Evolutionary conservation across 2,797 vertebrate species (phyloP).

Genomic region (Clarias laeviceps): DNA sequence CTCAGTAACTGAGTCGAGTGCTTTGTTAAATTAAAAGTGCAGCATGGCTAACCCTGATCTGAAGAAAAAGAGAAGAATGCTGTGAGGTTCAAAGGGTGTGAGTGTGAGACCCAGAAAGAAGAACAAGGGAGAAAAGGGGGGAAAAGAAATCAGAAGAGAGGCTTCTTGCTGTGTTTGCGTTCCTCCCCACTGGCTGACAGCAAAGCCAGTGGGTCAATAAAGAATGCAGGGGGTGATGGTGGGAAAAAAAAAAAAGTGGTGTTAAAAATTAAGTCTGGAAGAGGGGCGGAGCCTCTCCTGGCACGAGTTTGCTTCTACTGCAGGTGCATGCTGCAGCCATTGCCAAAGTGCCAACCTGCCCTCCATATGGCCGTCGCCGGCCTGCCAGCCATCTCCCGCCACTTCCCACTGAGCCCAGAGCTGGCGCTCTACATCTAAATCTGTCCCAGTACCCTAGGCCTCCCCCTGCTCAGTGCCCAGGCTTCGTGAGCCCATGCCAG

Average conservation of each 20-base stretch:
- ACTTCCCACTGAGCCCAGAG: conserved; percentile 69
- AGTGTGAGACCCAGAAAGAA: neutral
- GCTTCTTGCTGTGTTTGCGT: conserved; percentile 15
- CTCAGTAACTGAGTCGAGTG: conserved; percentile 29
- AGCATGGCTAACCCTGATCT: conserved; percentile 34
- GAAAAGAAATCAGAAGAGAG: neutral
- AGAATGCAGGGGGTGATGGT: conserved; percentile 38
- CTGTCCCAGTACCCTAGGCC: conserved; percentile 62
- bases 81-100: conserved; percentile 4
- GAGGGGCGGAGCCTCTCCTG: conserved; percentile 59
- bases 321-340: conserved; percentile 77
- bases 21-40: conserved; percentile 35
- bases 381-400: conserved; percentile 82
- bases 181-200: conserved; percentile 34
- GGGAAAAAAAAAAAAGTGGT: conserved; percentile 43
- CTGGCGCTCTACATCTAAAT: conserved; percentile 68
- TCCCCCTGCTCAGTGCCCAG: conserved; percentile 38
- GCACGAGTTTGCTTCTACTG: conserved; percentile 72
- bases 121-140: neutral
- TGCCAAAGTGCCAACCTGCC: conserved; percentile 83
- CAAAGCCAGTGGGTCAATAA: conserved; percentile 49
- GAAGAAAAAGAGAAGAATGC: conserved; percentile 27
- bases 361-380: conserved; percentile 79
- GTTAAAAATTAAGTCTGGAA: conserved; percentile 41
- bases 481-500: conserved; percentile 46